Conservation (phyloP, 2,888 invertebrate species). For the Coelinius sp. region DNA sequence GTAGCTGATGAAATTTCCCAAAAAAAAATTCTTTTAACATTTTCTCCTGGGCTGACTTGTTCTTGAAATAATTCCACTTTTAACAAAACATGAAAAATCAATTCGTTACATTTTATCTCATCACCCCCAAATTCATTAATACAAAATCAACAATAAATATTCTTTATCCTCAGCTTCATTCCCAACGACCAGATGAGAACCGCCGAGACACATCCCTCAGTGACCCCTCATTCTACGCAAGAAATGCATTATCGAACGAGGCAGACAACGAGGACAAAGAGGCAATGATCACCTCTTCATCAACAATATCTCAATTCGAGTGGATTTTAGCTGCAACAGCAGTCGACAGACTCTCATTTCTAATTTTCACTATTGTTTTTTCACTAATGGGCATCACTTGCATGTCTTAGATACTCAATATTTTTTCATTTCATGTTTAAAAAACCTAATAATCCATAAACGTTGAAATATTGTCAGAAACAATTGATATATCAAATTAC, state of each 20-base stretch:
- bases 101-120: too few relatives aligned
- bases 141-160: too few relatives aligned
- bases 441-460: background rate
- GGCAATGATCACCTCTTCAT: slow-evolving; percentile 54
- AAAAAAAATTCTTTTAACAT: too few relatives aligned
- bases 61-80: background rate
- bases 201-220: slow-evolving; percentile 55
- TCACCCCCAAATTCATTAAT: background rate
- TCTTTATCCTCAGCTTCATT: slow-evolving; percentile 52
- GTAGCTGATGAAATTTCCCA: too few relatives aligned
- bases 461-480: background rate
- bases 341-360: slow-evolving; percentile 76
- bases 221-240: slow-evolving; percentile 38
- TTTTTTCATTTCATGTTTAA: background rate
- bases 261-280: slow-evolving; percentile 57
- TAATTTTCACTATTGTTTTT: slow-evolving; percentile 74
- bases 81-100: too few relatives aligned
- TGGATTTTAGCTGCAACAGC: slow-evolving; percentile 78
- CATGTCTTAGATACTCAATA: slow-evolving; percentile 62
- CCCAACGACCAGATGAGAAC: slow-evolving; percentile 58
- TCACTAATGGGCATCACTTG: slow-evolving; percentile 72
- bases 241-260: slow-evolving; percentile 52
- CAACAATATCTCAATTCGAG: slow-evolving; percentile 72
- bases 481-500: background rate
- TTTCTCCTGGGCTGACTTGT: background rate